Conservation (phyloP, 1,140 invertebrate genomes). For the Planococcus citri region DNA sequence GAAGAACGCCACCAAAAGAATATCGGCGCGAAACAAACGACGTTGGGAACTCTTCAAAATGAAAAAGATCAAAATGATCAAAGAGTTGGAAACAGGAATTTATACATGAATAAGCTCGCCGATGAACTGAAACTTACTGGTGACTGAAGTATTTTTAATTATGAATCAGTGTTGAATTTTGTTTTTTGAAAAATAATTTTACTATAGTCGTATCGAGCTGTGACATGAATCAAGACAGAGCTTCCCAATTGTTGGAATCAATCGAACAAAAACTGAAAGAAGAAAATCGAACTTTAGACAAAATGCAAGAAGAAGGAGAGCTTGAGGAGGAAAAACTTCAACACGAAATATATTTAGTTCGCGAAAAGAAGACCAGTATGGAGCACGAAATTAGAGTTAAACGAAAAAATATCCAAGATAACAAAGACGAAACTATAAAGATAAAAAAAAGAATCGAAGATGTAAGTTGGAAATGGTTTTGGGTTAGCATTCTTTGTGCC, state of each 20-base stretch:
- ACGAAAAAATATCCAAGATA: slow-evolving; percentile 36
- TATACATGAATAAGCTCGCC: slow-evolving; percentile 29
- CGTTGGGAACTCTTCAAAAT: slow-evolving; percentile 33
- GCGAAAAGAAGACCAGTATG: slow-evolving; percentile 35
- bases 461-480: slow-evolving; percentile 23
- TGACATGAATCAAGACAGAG: slow-evolving; percentile 11
- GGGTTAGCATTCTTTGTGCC: too few species aligned
- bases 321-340: slow-evolving; percentile 36
- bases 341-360: slow-evolving; percentile 35
- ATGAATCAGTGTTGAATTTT: neutral
- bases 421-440: slow-evolving; percentile 32
- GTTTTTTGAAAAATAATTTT: slow-evolving; percentile 11
- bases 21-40: slow-evolving; percentile 30
- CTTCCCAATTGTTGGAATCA: slow-evolving; percentile 18
- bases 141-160: neutral
- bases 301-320: slow-evolving; percentile 25
- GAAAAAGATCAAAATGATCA: slow-evolving; percentile 33
- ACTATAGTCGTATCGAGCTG: neutral
- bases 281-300: slow-evolving; percentile 24
- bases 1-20: slow-evolving; percentile 27
- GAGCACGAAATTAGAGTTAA: slow-evolving; percentile 37
- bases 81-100: slow-evolving; percentile 30
- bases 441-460: slow-evolving; percentile 29
- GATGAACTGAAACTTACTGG: slow-evolving; percentile 25
- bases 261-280: slow-evolving; percentile 21